phyloP scores from a whole-genome alignment of 2,113 vertebrate genomes.

The Onychorhynchus coronatus region DNA sequence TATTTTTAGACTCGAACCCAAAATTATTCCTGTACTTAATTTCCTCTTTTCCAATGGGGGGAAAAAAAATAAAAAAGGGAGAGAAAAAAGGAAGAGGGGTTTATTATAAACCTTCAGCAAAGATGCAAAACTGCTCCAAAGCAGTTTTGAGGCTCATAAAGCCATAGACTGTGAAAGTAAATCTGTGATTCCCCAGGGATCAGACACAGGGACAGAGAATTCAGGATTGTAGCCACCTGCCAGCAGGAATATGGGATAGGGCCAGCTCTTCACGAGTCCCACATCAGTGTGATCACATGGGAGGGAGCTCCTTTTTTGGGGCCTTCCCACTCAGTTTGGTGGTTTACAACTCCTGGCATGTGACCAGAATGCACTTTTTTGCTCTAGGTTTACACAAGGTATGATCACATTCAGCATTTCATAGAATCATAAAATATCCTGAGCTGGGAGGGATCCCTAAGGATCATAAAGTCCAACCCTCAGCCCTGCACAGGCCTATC shows the following conservation, averaged over 20 bases:
- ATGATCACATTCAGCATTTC: neutral
- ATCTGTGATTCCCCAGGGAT: neutral
- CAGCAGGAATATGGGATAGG: neutral
- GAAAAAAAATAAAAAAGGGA: neutral
- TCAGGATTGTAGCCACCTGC: rapidly evolving
- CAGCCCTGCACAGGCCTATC: neutral
- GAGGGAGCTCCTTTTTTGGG: neutral
- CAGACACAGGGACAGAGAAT: neutral
- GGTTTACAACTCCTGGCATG: neutral
- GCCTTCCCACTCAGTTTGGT: neutral
- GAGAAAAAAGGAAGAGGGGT: neutral
- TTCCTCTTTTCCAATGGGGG: neutral
- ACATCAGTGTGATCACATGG: rapidly evolving
- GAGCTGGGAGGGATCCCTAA: neutral
- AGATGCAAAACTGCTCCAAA: neutral
- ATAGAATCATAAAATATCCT: rapidly evolving
- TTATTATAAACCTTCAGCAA: neutral
- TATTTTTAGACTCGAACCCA: neutral
- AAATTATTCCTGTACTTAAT: neutral
- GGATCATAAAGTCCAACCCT: rapidly evolving
- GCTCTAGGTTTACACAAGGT: neutral
- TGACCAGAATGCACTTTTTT: neutral
- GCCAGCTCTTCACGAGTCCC: neutral
- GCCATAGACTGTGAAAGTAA: neutral
- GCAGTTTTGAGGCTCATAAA: neutral